Conservation (phyloP, 2,797 vertebrate genomes). For the Molossus alvarezi region DNA sequence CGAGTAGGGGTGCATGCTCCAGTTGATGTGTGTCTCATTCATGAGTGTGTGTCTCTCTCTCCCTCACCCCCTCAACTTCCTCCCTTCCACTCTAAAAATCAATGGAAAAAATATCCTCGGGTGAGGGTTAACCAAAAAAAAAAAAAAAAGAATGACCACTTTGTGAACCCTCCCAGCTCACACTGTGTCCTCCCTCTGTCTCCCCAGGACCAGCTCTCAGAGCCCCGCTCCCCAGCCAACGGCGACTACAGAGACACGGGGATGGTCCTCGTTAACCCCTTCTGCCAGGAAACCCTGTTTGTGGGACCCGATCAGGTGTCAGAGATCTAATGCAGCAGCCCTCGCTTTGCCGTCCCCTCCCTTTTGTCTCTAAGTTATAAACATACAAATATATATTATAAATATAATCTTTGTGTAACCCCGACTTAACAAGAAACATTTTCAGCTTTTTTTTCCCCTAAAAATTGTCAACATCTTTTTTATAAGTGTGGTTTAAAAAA, state of each 20-base stretch:
- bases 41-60: too few species aligned
- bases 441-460: slow-evolving; percentile 89
- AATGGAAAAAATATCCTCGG: neutral
- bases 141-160: neutral
- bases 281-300: slow-evolving; percentile 99
- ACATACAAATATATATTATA: slow-evolving; percentile 88
- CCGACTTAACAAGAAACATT: slow-evolving; percentile 89
- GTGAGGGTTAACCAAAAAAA: neutral
- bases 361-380: slow-evolving; percentile 89
- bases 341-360: slow-evolving; percentile 73
- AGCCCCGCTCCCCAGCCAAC: slow-evolving; percentile 97
- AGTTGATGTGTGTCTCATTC: too few species aligned
- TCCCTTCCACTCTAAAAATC: too few species aligned
- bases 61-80: too few species aligned
- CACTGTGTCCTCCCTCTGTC: slow-evolving; percentile 37
- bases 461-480: slow-evolving; percentile 92
- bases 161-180: slow-evolving; percentile 58
- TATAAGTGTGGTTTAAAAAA: slow-evolving; percentile 94
- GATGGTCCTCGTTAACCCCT: slow-evolving; percentile 98
- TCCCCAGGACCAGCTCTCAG: slow-evolving; percentile 91
- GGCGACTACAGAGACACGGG: slow-evolving; percentile 97
- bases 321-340: slow-evolving; percentile 92
- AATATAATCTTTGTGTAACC: slow-evolving; percentile 92
- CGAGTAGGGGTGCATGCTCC: too few species aligned
- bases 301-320: slow-evolving; percentile 95